A percentile compares a stretch with the other conserved stretches of the same genome.
phyloP scores from a whole-genome alignment of 2,113 vertebrate genomes.

The Aythya baeri region DNA sequence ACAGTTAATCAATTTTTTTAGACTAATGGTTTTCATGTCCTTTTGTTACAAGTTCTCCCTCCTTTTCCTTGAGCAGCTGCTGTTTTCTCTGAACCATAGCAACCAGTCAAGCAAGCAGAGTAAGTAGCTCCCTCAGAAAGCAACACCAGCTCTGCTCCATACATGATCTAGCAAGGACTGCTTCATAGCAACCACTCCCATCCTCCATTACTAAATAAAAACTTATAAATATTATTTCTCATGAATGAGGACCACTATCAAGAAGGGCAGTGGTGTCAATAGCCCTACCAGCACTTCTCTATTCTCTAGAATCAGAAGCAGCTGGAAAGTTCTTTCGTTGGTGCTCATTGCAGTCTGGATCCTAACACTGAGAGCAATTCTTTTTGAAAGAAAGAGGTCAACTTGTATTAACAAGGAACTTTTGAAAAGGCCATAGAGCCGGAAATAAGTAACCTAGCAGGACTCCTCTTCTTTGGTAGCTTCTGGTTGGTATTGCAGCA shows the following conservation, averaged over 20 bases:
- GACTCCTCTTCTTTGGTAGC: background rate
- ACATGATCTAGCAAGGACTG: background rate
- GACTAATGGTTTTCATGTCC: slow-evolving; percentile 35
- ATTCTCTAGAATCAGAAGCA: background rate
- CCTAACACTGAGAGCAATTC: background rate
- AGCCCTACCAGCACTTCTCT: background rate
- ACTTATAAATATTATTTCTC: background rate
- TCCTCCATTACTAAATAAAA: background rate
- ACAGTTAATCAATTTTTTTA: slow-evolving; percentile 47
- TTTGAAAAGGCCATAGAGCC: background rate
- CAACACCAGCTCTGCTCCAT: background rate
- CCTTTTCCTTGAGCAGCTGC: slow-evolving; percentile 23
- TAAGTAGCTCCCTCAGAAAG: slow-evolving; percentile 13
- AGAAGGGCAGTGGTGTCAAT: background rate
- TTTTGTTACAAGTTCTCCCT: slow-evolving; percentile 8
- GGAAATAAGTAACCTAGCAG: background rate
- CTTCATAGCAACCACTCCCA: slow-evolving; percentile 6
- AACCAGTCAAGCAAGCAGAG: slow-evolving; percentile 50
- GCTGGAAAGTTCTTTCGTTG: background rate
- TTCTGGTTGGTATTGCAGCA: background rate
- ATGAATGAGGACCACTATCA: background rate
- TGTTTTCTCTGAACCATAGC: slow-evolving; percentile 59
- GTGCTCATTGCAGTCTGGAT: background rate
- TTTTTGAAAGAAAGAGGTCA: background rate
- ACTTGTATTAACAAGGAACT: background rate